Percentiles rank a stretch among this genome's conserved stretches.
Evolutionary conservation across 2,888 invertebrate genomes (phyloP).

Genomic region (Macaria notata): DNA sequence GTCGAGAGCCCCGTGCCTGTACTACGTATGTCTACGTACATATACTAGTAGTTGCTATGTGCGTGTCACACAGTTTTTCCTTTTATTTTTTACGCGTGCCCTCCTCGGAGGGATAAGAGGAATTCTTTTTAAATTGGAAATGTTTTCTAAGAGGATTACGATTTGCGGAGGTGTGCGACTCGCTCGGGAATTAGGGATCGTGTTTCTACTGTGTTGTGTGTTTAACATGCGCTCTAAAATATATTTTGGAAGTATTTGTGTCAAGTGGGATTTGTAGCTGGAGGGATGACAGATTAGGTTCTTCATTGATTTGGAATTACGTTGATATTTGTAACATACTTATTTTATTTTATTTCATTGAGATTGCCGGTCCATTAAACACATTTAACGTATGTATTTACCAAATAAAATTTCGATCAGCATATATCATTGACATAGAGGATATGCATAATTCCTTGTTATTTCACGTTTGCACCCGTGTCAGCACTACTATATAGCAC

Average conservation of each 20-base stretch:
- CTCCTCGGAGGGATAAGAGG: slow-evolving; percentile 77
- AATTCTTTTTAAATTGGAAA: slow-evolving; percentile 83
- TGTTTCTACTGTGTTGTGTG: slow-evolving; percentile 60
- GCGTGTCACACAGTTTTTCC: slow-evolving; percentile 76
- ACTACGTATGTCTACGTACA: slow-evolving; percentile 48
- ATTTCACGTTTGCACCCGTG: too few species aligned
- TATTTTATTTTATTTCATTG: too few species aligned
- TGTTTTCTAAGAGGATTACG: slow-evolving; percentile 83
- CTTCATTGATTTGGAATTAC: not conserved
- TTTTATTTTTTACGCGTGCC: slow-evolving; percentile 80
- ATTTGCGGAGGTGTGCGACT: slow-evolving; percentile 75
- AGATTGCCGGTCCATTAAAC: too few species aligned
- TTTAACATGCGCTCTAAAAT: slow-evolving; percentile 61
- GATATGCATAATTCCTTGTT: too few species aligned
- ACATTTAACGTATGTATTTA: too few species aligned
- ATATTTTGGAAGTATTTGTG: slow-evolving; percentile 40
- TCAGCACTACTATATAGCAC: too few species aligned
- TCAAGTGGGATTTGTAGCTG: slow-evolving; percentile 43
- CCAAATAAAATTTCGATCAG: too few species aligned
- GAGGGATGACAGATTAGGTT: not conserved
- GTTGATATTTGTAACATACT: too few species aligned
- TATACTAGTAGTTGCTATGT: slow-evolving; percentile 23
- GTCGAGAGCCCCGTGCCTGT: slow-evolving; percentile 64
- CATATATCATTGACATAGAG: too few species aligned
- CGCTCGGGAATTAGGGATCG: slow-evolving; percentile 67